phyloP scores from a whole-genome alignment of 2,113 vertebrate species.

The Delphinapterus leucas region DNA sequence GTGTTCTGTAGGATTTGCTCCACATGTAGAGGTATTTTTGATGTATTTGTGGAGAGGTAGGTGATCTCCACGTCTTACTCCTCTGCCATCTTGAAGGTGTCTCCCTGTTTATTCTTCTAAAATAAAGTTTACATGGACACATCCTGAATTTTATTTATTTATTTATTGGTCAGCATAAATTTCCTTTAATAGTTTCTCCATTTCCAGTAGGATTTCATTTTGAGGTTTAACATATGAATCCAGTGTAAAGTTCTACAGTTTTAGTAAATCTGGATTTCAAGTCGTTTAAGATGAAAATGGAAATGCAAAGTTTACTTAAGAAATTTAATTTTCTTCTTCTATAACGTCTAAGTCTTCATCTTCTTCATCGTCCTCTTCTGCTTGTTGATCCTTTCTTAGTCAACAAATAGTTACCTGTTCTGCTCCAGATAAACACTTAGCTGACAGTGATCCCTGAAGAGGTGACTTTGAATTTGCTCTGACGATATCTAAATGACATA shows the following conservation, averaged over 20 bases:
- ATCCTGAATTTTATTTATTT: background rate
- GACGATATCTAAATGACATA: slow-evolving; percentile 93
- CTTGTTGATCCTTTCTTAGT: slow-evolving; percentile 79
- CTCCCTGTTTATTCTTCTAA: background rate
- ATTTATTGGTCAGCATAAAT: slow-evolving; percentile 47
- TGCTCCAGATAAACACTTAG: slow-evolving; percentile 85
- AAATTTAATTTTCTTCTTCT: slow-evolving; percentile 81
- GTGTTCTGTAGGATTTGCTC: too few relatives aligned
- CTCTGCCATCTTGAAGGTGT: too few relatives aligned
- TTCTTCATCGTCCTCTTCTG: slow-evolving; percentile 76
- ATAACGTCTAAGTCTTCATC: slow-evolving; percentile 79
- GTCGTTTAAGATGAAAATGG: slow-evolving; percentile 9
- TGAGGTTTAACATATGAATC: background rate
- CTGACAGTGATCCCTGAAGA: slow-evolving; percentile 88
- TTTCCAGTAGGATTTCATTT: slow-evolving; percentile 42
- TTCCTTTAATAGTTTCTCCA: slow-evolving; percentile 54
- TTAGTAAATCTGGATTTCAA: slow-evolving; percentile 24
- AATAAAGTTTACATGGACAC: background rate
- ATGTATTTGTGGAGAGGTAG: too few relatives aligned
- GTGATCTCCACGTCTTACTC: too few relatives aligned
- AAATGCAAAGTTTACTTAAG: slow-evolving; percentile 29
- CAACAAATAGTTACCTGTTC: slow-evolving; percentile 79
- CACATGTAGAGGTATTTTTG: too few relatives aligned
- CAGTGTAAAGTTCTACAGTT: slow-evolving; percentile 44
- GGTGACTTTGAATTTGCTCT: slow-evolving; percentile 93